Evolutionary conservation across 2,113 vertebrate species (phyloP).

Genomic region (Tetraodon nigroviridis): DNA sequence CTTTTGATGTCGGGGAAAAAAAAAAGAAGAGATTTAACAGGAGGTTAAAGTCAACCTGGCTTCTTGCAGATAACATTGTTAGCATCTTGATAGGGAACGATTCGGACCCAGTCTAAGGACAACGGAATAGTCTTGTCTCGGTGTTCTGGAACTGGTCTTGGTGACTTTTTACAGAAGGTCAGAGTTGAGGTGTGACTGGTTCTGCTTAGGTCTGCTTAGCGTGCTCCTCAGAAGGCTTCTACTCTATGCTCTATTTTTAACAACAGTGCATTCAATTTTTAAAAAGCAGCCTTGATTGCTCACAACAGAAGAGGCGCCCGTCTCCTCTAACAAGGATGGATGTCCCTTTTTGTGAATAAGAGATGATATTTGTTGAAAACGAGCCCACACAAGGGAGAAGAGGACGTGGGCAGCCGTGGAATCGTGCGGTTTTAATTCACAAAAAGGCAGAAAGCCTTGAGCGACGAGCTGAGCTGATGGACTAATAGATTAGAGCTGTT

Average conservation of each 20-base stretch:
- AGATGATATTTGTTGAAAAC: slow-evolving; percentile 46
- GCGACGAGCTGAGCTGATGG: background rate
- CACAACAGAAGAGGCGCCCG: slow-evolving; percentile 35
- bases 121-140: background rate
- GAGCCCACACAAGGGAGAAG: slow-evolving; percentile 21
- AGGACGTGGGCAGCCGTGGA: slow-evolving; percentile 23
- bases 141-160: background rate
- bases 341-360: slow-evolving; percentile 53
- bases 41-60: background rate
- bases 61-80: background rate
- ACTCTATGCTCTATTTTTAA: slow-evolving; percentile 56
- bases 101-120: no score
- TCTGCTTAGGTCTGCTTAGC: slow-evolving; percentile 19
- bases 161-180: background rate
- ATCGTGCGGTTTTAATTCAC: slow-evolving; percentile 8
- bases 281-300: slow-evolving; percentile 52
- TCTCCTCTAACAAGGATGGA: slow-evolving; percentile 48
- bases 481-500: slow-evolving; percentile 1
- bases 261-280: slow-evolving; percentile 54
- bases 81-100: no score
- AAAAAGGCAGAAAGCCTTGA: slow-evolving; percentile 2
- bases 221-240: slow-evolving; percentile 27
- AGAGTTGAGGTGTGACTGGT: background rate
- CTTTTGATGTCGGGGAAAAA: background rate
- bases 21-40: background rate